A percentile compares a stretch with the other conserved stretches of the same genome.
These are phyloP conservation scores for Polyergus mexicanus DNA, from an alignment of 1,140 invertebrate genomes.

Conservation along the genomic window DNA sequence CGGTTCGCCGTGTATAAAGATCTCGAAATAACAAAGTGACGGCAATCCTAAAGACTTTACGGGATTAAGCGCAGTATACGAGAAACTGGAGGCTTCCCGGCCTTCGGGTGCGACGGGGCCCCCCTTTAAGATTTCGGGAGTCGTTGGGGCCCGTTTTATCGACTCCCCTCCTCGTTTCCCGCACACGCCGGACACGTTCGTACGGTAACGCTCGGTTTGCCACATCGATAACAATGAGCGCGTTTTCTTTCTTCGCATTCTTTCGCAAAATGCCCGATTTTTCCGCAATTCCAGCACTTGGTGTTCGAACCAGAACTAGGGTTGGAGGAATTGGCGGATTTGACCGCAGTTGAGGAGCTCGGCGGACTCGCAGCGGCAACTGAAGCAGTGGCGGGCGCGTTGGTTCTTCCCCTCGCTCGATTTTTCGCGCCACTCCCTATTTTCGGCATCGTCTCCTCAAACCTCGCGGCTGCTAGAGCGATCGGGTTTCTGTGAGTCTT, in stretches of 20 bases:
- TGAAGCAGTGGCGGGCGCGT: too few relatives aligned
- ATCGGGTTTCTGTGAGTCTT: neutral
- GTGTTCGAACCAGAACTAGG: too few relatives aligned
- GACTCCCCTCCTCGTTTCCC: neutral
- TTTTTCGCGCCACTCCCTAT: too few relatives aligned
- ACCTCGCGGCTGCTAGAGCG: too few relatives aligned
- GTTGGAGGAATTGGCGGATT: too few relatives aligned
- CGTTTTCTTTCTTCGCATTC: neutral
- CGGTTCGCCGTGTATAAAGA: neutral
- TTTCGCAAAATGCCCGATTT: neutral
- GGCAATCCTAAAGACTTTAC: neutral
- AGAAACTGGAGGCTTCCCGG: neutral
- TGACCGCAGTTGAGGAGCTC: too few relatives aligned
- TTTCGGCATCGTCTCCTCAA: too few relatives aligned
- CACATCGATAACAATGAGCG: neutral
- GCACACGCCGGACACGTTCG: neutral
- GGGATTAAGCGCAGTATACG: neutral
- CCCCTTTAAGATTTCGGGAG: neutral
- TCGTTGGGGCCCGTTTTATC: neutral
- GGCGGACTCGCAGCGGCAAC: too few relatives aligned
- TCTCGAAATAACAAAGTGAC: too few relatives aligned
- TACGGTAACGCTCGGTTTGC: neutral
- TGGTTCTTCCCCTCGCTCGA: too few relatives aligned
- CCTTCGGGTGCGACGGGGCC: neutral
- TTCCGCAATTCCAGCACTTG: too few relatives aligned